phyloP scores from a whole-genome alignment of 2,113 vertebrate species.

The Oryctolagus cuniculus region DNA sequence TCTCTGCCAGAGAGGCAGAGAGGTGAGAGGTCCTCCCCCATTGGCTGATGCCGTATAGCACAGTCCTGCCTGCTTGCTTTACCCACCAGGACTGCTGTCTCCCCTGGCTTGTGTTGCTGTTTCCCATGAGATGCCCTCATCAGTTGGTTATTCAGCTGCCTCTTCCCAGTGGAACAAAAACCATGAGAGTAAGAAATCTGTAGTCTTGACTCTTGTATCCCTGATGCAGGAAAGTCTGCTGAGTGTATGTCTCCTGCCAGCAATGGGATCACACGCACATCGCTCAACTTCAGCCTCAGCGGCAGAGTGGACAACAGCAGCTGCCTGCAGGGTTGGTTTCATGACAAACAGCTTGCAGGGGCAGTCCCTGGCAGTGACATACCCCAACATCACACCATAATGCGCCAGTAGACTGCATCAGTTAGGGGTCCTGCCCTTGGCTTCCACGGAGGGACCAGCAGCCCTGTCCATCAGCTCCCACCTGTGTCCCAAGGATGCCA shows the following conservation, averaged over 20 bases:
- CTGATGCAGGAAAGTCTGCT: neutral
- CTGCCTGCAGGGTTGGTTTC: neutral
- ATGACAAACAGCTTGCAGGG: neutral
- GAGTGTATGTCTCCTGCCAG: neutral
- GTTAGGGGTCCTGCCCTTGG: neutral
- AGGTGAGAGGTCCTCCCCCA: neutral
- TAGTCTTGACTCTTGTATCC: neutral
- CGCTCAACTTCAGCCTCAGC: neutral
- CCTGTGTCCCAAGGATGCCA: fast-evolving
- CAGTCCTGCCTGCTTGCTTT: neutral
- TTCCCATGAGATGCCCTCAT: fast-evolving
- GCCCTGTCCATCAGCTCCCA: neutral
- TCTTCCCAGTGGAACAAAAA: neutral
- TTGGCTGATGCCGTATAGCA: fast-evolving
- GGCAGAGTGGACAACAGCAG: neutral
- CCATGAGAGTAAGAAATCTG: neutral
- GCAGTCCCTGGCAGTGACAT: neutral
- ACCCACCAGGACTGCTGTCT: too few species aligned
- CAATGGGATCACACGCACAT: neutral
- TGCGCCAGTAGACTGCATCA: neutral
- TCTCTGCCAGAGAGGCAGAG: neutral
- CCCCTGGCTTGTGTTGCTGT: neutral
- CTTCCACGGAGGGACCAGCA: neutral
- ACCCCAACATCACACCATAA: neutral
- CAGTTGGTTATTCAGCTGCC: too few species aligned